Evolutionary conservation across 2,797 vertebrate genomes (phyloP).

Genomic region (Microctenopoma lineatum): DNA sequence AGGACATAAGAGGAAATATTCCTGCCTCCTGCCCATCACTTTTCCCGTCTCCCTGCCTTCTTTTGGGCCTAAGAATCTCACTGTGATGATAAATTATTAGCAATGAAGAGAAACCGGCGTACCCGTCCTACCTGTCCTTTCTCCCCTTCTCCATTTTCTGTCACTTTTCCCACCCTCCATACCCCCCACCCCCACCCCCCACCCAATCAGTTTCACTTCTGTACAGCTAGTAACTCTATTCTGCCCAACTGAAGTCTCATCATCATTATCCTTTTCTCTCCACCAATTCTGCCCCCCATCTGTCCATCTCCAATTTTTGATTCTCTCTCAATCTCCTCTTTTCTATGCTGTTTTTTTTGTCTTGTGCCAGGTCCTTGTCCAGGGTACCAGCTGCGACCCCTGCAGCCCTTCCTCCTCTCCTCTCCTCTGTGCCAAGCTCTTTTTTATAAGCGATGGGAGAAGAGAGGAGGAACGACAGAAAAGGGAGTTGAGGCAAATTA

Average conservation of each 20-base stretch:
- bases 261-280: slow-evolving; percentile 72
- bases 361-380: slow-evolving; percentile 64
- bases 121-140: slow-evolving; percentile 60
- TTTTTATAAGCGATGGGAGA: slow-evolving; percentile 25
- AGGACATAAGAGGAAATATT: background rate
- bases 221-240: slow-evolving; percentile 62
- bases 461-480: slow-evolving; percentile 13
- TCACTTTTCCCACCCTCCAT: slow-evolving; percentile 50
- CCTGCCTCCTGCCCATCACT: slow-evolving; percentile 17
- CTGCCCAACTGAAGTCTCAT: slow-evolving; percentile 71
- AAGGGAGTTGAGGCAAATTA: slow-evolving; percentile 32
- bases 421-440: slow-evolving; percentile 55
- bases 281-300: slow-evolving; percentile 69
- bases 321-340: slow-evolving; percentile 56
- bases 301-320: slow-evolving; percentile 68
- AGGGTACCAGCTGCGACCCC: slow-evolving; percentile 73
- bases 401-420: slow-evolving; percentile 63
- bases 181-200: slow-evolving; percentile 56
- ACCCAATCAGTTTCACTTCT: slow-evolving; percentile 73
- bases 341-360: slow-evolving; percentile 50
- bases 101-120: slow-evolving; percentile 55
- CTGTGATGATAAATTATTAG: slow-evolving; percentile 54
- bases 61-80: slow-evolving; percentile 40
- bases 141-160: slow-evolving; percentile 34
- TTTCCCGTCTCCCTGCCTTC: slow-evolving; percentile 28